phyloP scores from a whole-genome alignment of 2,888 invertebrate species.

The Sialis lutaria region DNA sequence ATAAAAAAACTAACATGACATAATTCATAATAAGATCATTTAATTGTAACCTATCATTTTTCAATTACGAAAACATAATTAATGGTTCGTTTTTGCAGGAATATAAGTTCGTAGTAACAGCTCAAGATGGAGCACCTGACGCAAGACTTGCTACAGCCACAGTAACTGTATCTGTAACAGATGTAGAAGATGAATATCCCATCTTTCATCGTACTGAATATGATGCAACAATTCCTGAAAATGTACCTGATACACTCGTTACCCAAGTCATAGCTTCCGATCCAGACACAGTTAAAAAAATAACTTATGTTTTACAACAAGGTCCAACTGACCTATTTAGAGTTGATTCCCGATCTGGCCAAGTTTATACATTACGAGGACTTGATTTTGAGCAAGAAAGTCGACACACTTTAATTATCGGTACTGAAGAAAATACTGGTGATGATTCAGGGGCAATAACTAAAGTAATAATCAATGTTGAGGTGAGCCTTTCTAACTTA shows the following conservation, averaged over 20 bases:
- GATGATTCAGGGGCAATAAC: conserved; percentile 53
- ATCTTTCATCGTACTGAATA: conserved; percentile 55
- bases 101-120: conserved; percentile 72
- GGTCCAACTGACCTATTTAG: conserved; percentile 69
- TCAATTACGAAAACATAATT: too few species aligned
- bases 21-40: conserved; percentile 1
- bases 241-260: conserved; percentile 59
- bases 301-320: conserved; percentile 68
- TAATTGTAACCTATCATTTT: too few species aligned
- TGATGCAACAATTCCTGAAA: conserved; percentile 71
- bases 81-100: conserved; percentile 28
- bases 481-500: conserved; percentile 24
- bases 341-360: conserved; percentile 64
- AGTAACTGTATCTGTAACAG: conserved; percentile 62
- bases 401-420: conserved; percentile 57
- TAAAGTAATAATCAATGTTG: conserved; percentile 52
- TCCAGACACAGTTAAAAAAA: conserved; percentile 61
- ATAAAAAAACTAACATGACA: neutral
- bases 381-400: conserved; percentile 63
- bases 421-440: conserved; percentile 66
- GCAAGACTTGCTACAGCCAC: conserved; percentile 74
- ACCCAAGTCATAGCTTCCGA: conserved; percentile 70
- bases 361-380: conserved; percentile 55
- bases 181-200: conserved; percentile 70
- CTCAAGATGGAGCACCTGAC: conserved; percentile 74